Evolutionary conservation across 2,888 invertebrate species (phyloP), one percentile per base, ranked within the genome.

Genomic region (Nineta flava): DNA sequence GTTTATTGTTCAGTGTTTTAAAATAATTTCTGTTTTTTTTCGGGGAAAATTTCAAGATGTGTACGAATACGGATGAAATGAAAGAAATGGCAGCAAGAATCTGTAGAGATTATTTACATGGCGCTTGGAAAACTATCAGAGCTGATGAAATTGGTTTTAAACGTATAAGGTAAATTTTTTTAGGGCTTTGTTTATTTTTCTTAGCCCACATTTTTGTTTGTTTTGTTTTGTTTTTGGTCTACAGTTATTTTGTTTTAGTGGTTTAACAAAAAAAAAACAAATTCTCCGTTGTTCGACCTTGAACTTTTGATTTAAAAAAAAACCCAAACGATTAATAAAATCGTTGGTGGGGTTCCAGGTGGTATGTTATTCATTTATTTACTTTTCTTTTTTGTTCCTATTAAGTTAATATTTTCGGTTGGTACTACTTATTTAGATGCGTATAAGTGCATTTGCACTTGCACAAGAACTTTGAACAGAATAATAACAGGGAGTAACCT

Each of bases 81-180:
- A 72, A 83, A 50, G 82, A 86, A 55, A 79, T 86, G 53, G 90
- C 91, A 0, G 83, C 83, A 15, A 77, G 84, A 59, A 86, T 93
- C 57, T 93, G 93, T 68, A 76, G 85, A 57, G 90, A 92, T 67
- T 93, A 90, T 64, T 75, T 94, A 46, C 82, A 86, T 56, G 94
- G 93, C 1, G 81, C 84, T 4, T 94, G 94, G 94, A 90, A 87
- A 67, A 80, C 77, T 26, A 84, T 92, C 21, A 79, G 81, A 9
- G 72, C 84, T 1, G 73, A 81, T 9, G 84, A 86, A 52, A 78
- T 94, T 59, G 75, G 82, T 31, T 81, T 92, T 52, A 85, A 81
- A 59, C 77, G 87, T 57, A 85, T 93, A 64, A 91, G 87, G 92
- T 92, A 59, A 68, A 74, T 56, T 17, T 26, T 26, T 26, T 19